A percentile compares a stretch with the other conserved stretches of the same genome.
Evolutionary conservation across 2,888 invertebrate species (phyloP).

Genomic region (Pegoplata infirma): DNA sequence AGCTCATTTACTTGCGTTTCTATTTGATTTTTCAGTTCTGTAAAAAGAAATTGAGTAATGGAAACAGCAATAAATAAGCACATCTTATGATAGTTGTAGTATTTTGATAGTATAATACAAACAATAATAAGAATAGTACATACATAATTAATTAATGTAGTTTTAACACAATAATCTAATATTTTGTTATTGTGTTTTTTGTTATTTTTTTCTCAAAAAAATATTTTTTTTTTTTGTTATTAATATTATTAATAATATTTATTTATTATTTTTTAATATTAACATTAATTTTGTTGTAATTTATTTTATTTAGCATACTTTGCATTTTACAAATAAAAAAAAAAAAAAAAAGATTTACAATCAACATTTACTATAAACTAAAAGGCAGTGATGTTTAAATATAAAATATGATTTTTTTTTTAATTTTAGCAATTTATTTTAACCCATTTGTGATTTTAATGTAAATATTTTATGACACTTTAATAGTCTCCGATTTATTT

Average conservation of each 20-base stretch:
- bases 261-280: conserved; percentile 57
- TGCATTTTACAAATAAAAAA: conserved; percentile 49
- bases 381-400: neutral
- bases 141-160: conserved; percentile 39
- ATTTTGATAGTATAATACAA: conserved; percentile 56
- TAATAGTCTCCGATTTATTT: no score
- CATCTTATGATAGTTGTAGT: conserved; percentile 76
- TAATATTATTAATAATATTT: conserved; percentile 55
- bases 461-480: no score
- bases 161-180: conserved; percentile 9
- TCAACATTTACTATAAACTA: conserved; percentile 49
- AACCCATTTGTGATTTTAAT: neutral
- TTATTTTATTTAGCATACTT: conserved; percentile 56
- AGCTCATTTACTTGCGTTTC: conserved; percentile 98
- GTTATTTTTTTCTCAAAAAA: conserved; percentile 13
- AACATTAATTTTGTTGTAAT: conserved; percentile 48
- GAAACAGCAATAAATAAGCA: conserved; percentile 79
- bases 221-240: conserved; percentile 31
- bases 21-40: conserved; percentile 98
- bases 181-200: conserved; percentile 25
- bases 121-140: conserved; percentile 54
- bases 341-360: conserved; percentile 47
- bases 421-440: neutral
- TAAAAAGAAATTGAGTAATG: conserved; percentile 80
- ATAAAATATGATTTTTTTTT: neutral